Conservation (phyloP, 37 sponge, comb jelly and placozoan species). For the Hormiphora californensis region DNA sequence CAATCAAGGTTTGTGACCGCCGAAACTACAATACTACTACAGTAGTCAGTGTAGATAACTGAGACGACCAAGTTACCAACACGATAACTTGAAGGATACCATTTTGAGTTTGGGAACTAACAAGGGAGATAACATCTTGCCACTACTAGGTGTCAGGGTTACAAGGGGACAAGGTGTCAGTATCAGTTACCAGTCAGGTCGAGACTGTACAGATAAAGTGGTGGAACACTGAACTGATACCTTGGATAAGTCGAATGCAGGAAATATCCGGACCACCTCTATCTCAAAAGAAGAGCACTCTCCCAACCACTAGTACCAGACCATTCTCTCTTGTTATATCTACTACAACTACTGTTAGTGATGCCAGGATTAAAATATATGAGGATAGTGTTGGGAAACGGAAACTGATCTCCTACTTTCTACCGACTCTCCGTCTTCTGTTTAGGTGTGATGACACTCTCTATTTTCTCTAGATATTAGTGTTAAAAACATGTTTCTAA, state of each 20-base stretch:
- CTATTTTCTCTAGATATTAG: background rate
- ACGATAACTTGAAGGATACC: no score
- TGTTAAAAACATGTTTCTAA: no score
- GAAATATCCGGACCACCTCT: background rate
- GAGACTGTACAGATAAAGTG: background rate
- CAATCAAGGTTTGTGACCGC: background rate
- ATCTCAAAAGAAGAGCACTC: background rate
- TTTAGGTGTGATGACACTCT: background rate
- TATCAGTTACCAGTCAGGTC: background rate
- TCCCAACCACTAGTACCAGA: background rate
- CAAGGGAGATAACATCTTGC: no score
- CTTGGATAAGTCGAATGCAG: background rate
- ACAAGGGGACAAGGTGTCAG: background rate
- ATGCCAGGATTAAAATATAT: background rate
- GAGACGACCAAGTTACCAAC: no score
- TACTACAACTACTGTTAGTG: background rate
- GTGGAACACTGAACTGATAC: constrained; percentile 40
- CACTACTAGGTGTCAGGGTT: background rate
- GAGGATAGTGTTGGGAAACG: constrained; percentile 9
- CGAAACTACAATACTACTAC: no score
- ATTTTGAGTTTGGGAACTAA: no score
- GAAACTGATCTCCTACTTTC: background rate
- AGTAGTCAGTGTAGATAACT: no score
- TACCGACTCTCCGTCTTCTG: constrained; percentile 10
- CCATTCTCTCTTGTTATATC: background rate